Conservation (phyloP, 2,113 vertebrate genomes). For the Micronisus gabar region DNA sequence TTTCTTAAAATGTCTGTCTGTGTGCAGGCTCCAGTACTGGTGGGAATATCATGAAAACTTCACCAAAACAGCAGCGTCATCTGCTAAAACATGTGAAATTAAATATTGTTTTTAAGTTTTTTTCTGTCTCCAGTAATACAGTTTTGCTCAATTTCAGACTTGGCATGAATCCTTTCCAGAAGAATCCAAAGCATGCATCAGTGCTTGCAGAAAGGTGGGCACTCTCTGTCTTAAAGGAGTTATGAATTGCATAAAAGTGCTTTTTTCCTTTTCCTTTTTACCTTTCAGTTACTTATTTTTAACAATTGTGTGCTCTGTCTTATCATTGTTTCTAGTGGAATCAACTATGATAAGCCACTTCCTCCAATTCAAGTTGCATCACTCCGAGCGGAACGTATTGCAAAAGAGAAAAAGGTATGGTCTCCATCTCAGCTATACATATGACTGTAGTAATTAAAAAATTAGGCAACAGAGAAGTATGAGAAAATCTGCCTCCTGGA, state of each 20-base stretch:
- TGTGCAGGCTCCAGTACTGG: not conserved
- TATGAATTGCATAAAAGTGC: not conserved
- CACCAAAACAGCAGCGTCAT: not conserved
- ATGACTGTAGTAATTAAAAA: not conserved
- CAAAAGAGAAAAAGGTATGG: constrained; percentile 89
- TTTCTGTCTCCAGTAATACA: constrained; percentile 1
- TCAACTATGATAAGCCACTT: constrained; percentile 90
- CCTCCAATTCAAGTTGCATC: constrained; percentile 90
- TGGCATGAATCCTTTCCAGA: constrained; percentile 94
- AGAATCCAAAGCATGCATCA: constrained; percentile 91
- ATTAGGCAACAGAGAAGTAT: not conserved
- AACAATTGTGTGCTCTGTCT: not conserved
- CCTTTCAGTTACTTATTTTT: not conserved
- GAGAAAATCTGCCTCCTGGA: not conserved
- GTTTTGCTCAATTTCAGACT: constrained; percentile 72
- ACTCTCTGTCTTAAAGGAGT: not conserved
- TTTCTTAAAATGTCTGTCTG: not conserved
- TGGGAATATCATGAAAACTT: not conserved
- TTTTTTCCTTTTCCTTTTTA: not conserved
- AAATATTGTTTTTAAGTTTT: not conserved
- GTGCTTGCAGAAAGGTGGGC: constrained; percentile 88
- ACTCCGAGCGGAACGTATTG: constrained; percentile 88
- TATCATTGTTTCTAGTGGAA: constrained; percentile 75
- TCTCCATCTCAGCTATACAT: not conserved
- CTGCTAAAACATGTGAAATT: not conserved